phyloP scores from a whole-genome alignment of 92 coral and sea anemone genomes.

The Parazoanthus atlanticus region DNA sequence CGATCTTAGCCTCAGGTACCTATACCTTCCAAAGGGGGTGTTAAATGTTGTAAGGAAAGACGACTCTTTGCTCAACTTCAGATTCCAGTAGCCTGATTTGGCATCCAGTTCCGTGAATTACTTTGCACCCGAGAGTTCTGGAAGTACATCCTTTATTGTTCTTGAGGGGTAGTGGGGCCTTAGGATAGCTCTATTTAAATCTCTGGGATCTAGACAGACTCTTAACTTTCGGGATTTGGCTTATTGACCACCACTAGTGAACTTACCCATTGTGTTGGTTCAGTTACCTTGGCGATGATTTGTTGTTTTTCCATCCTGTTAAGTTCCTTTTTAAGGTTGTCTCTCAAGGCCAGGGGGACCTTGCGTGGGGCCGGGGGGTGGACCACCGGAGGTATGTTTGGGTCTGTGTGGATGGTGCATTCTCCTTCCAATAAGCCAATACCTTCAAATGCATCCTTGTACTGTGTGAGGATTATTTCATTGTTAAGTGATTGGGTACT shows the following conservation, averaged over 20 bases:
- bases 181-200: background rate
- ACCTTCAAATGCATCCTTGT: constrained; percentile 25
- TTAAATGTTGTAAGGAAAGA: background rate
- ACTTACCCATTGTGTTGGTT: background rate
- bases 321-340: background rate
- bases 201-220: constrained; percentile 2
- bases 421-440: constrained; percentile 17
- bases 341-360: background rate
- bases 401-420: background rate
- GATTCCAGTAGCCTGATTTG: background rate
- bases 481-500: background rate
- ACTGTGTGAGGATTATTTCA: constrained; percentile 1
- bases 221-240: background rate
- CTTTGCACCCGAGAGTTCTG: background rate
- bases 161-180: constrained; percentile 22
- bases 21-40: background rate
- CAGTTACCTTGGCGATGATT: background rate
- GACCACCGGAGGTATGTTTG: background rate
- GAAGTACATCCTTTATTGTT: background rate
- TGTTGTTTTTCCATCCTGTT: background rate
- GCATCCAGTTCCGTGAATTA: background rate
- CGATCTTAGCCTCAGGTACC: constrained; percentile 5
- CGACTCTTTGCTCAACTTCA: background rate
- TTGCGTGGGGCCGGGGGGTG: background rate
- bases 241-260: background rate